These are phyloP conservation scores for Caenorhabditis angaria DNA, from an alignment of 2,888 invertebrate species.

Conservation along the genomic window DNA sequence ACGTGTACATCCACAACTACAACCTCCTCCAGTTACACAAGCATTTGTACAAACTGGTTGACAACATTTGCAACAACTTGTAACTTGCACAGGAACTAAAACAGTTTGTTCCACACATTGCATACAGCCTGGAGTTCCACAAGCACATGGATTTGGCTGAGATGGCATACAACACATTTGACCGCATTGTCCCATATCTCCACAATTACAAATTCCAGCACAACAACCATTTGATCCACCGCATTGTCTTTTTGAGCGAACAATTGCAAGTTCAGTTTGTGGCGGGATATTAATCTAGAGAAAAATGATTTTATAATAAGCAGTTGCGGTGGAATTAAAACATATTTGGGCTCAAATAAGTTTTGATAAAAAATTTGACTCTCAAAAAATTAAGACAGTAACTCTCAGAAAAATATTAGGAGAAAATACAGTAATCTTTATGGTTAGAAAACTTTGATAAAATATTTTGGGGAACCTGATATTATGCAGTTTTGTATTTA, in stretches of 20 bases:
- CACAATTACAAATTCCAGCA: conserved; percentile 41
- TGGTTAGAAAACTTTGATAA: too few relatives aligned
- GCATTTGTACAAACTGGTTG: conserved; percentile 62
- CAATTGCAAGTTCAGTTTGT: conserved; percentile 41
- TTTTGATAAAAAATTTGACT: too few relatives aligned
- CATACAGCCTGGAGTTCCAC: conserved; percentile 51
- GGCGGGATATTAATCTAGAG: not conserved
- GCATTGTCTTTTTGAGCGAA: conserved; percentile 52
- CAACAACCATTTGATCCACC: conserved; percentile 57
- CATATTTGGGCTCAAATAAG: too few relatives aligned
- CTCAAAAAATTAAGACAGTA: too few relatives aligned
- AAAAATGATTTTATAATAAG: too few relatives aligned
- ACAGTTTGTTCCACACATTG: conserved; percentile 51
- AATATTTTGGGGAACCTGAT: too few relatives aligned
- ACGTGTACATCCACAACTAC: conserved; percentile 59
- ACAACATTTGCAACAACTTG: conserved; percentile 61
- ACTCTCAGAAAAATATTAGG: too few relatives aligned
- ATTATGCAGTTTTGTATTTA: too few relatives aligned
- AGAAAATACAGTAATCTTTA: too few relatives aligned
- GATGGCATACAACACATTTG: conserved; percentile 48
- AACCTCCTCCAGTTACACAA: conserved; percentile 60
- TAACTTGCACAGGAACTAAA: conserved; percentile 49
- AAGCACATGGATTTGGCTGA: conserved; percentile 49
- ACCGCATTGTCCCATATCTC: conserved; percentile 42
- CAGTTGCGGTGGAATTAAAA: not conserved